Evolutionary conservation across 2,113 vertebrate genomes (phyloP).

Genomic region (Bungarus multicinctus): DNA sequence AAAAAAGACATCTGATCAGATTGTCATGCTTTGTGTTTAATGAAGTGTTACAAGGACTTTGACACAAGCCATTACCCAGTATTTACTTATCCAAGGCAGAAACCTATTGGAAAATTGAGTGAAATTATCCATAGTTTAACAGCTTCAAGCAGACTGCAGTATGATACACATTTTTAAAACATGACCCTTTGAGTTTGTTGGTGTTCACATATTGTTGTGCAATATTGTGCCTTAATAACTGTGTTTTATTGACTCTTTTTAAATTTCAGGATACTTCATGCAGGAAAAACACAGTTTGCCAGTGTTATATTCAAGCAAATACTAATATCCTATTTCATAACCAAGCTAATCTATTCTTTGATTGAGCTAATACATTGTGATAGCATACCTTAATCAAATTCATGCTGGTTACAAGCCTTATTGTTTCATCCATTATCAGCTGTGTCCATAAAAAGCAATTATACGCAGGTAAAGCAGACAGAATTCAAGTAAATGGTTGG

Average conservation of each 20-base stretch:
- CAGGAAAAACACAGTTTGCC: not conserved
- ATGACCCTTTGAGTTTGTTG: constrained; percentile 53
- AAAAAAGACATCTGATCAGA: constrained; percentile 86
- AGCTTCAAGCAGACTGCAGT: constrained; percentile 68
- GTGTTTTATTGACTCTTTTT: constrained; percentile 55
- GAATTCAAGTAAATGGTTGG: not conserved
- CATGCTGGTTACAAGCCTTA: constrained; percentile 34
- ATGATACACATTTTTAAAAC: constrained; percentile 69
- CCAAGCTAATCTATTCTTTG: constrained; percentile 14
- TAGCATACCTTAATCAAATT: constrained; percentile 29
- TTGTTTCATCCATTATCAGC: constrained; percentile 1
- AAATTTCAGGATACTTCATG: constrained; percentile 37
- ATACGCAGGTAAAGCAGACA: not conserved
- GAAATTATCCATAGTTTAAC: constrained; percentile 78
- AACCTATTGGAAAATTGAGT: constrained; percentile 78
- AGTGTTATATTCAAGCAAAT: constrained; percentile 18
- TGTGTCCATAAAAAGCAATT: not conserved
- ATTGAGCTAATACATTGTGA: constrained; percentile 35
- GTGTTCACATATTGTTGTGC: constrained; percentile 56
- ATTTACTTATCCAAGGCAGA: constrained; percentile 86
- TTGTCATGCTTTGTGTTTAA: constrained; percentile 87
- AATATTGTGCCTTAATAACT: constrained; percentile 46
- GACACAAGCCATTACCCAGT: constrained; percentile 91
- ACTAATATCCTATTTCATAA: not conserved
- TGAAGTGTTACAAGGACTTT: constrained; percentile 87